Conservation (phyloP, 2,113 vertebrate species). For the Macroglossus sobrinus region DNA sequence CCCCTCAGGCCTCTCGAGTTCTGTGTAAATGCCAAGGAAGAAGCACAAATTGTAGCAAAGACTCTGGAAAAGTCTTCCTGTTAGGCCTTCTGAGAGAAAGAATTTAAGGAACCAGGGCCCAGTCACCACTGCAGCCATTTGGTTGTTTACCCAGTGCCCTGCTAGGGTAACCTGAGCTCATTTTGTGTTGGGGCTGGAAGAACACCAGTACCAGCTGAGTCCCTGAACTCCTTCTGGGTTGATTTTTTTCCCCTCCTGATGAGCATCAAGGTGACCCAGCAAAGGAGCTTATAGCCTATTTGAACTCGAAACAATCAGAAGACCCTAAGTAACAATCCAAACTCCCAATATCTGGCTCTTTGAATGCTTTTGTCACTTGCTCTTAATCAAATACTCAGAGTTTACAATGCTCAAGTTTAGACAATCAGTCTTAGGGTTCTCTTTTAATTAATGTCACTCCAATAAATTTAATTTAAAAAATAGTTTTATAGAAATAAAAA, state of each 20-base stretch:
- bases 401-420: neutral
- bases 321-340: neutral
- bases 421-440: neutral
- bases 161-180: neutral
- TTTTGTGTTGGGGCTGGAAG: neutral
- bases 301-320: neutral
- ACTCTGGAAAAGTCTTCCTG: neutral
- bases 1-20: neutral
- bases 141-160: neutral
- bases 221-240: neutral
- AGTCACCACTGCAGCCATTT: neutral
- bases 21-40: neutral
- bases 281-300: neutral
- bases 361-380: neutral
- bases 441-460: too few relatives aligned
- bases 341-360: neutral
- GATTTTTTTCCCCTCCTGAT: neutral
- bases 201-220: neutral
- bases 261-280: neutral
- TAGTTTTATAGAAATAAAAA: too few relatives aligned
- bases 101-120: neutral
- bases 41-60: neutral
- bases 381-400: neutral
- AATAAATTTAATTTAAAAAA: too few relatives aligned
- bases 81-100: neutral